Conservation (phyloP, 2,797 vertebrate genomes). For the Pogoniulus pusillus region DNA sequence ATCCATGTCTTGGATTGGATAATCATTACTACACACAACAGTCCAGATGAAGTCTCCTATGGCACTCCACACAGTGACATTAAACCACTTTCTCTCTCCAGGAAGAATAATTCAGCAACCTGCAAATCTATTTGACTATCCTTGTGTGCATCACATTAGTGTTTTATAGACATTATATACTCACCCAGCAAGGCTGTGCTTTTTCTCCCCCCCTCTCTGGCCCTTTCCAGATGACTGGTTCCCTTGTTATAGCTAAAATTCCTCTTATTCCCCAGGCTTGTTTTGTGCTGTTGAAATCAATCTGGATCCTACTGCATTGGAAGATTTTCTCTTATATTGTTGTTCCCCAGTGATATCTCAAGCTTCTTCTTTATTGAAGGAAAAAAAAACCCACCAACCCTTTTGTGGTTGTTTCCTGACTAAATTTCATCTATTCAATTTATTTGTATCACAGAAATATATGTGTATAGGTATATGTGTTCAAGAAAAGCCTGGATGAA, state of each 20-base stretch:
- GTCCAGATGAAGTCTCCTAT: background rate
- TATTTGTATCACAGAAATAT: background rate
- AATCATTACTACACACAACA: background rate
- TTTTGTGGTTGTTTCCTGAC: background rate
- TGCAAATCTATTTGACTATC: background rate
- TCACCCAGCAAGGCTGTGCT: background rate
- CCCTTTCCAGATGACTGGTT: background rate
- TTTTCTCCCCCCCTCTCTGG: background rate
- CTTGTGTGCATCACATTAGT: background rate
- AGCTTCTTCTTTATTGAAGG: background rate
- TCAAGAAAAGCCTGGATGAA: too few relatives aligned
- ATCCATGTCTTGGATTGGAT: too few relatives aligned
- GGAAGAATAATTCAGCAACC: background rate
- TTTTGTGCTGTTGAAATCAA: background rate
- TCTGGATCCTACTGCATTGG: background rate
- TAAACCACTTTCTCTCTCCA: background rate
- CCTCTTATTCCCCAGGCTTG: background rate
- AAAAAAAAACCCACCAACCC: rapidly evolving
- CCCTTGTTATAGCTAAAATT: background rate
- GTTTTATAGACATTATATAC: background rate
- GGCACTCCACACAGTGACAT: background rate
- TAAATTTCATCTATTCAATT: background rate
- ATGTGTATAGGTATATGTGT: too few relatives aligned
- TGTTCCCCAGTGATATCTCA: background rate
- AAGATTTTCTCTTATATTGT: background rate